Evolutionary conservation across 2,888 invertebrate species (phyloP), one percentile per base, ranked within the genome.

Genomic region (Taenaris catops): DNA sequence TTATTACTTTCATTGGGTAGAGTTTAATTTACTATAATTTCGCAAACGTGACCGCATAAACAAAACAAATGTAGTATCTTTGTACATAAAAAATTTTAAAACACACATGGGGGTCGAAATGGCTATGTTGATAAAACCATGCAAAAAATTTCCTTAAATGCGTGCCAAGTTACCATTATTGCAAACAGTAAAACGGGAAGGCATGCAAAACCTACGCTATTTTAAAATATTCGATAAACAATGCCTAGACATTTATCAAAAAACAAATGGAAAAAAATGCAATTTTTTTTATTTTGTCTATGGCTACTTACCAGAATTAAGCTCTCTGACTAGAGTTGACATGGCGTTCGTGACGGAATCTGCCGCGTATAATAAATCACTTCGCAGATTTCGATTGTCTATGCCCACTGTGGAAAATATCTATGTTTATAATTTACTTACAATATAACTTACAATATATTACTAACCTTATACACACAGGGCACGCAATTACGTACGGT

Each of bases 291-390:
- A n/a, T n/a, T n/a, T n/a, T n/a, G n/a, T 23, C 4, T 16, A 1
- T 28, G 5, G 8, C 4, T 12, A 33, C 89, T 86, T 84, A 94
- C 94, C 95, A 88, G 96, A 95, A 81, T 98, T 97, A 34, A 98
- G 91, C 88, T 99, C 98, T 73, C 96, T 91, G 54, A 99, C 98
- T 54, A 99, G 91, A 11, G 96, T 96, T 17, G 97, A 97, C 97
- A 99, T 98, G 44, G 98, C 98, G 80, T 96, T 96, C 43, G 98
- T 98, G 53, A 99, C 98, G 12, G 96, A 97, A 81, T 98, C 98
- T 24, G 98, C 98, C 25, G 98, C 98, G 62, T 95, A 94, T 51
- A 98, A 89, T 34, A 99, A 90, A 78, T 97, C 97, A 64, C 95
- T 95, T 58, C 94, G 88, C 31, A 95, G 89, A 51, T 90, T 93